Conservation (phyloP, 2,888 invertebrate species). For the Mystacides longicornis region DNA sequence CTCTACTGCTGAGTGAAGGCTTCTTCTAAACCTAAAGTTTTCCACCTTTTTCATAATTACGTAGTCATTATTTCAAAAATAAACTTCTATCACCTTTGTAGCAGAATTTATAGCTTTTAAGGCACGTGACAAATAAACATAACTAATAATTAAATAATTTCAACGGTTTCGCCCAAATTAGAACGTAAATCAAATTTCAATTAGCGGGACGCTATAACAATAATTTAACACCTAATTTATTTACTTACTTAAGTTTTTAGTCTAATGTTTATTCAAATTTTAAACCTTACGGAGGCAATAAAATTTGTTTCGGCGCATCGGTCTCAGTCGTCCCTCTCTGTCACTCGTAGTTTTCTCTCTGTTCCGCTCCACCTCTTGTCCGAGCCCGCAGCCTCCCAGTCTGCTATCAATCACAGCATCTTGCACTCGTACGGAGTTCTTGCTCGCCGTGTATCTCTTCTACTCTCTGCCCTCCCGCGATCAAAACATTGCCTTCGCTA, state of each 20-base stretch:
- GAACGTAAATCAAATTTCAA: not conserved
- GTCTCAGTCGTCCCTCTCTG: slow-evolving; percentile 7
- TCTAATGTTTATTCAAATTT: not conserved
- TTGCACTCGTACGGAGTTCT: slow-evolving; percentile 12
- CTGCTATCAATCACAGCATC: slow-evolving; percentile 4
- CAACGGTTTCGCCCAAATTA: not conserved
- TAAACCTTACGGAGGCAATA: not conserved
- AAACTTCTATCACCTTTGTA: too few species aligned
- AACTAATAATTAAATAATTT: too few species aligned
- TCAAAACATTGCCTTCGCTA: too few species aligned
- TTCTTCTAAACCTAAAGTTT: too few species aligned
- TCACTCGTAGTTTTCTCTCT: not conserved
- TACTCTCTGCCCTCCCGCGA: too few species aligned
- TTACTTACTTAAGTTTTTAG: too few species aligned
- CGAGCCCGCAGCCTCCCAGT: slow-evolving; percentile 2
- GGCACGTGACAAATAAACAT: too few species aligned
- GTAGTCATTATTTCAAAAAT: too few species aligned
- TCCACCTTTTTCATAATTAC: too few species aligned
- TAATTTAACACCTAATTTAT: slow-evolving; percentile 1
- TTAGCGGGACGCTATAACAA: not conserved
- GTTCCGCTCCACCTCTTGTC: not conserved
- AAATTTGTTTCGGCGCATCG: slow-evolving; percentile 11
- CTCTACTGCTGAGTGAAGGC: too few species aligned
- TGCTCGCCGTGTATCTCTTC: too few species aligned
- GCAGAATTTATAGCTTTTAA: too few species aligned